phyloP scores from a whole-genome alignment of 2,797 vertebrate genomes.

The Ibycter americanus region DNA sequence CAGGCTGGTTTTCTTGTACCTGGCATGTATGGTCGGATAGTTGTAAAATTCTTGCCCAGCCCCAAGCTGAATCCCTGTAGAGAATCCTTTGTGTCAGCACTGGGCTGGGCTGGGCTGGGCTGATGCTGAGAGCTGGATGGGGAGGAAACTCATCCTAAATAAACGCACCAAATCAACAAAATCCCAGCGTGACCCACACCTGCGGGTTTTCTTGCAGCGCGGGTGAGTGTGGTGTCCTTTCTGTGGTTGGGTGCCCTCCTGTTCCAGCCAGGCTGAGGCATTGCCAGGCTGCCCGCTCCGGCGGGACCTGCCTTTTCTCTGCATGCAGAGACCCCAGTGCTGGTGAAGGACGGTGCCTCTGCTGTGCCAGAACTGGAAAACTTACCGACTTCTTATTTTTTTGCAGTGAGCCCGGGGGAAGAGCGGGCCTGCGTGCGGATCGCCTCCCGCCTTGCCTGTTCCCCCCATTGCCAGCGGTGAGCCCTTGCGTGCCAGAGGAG shows the following conservation, averaged over 20 bases:
- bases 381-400: background rate
- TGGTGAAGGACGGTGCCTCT: background rate
- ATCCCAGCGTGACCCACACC: background rate
- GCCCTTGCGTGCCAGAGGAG: background rate
- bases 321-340: background rate
- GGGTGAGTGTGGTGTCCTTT: accelerated
- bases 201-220: accelerated
- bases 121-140: background rate
- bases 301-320: background rate
- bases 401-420: background rate
- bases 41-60: background rate
- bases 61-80: background rate
- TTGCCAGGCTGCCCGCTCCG: background rate
- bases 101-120: too few relatives aligned
- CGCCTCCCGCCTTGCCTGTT: background rate
- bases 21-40: background rate
- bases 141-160: background rate
- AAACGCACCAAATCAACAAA: background rate
- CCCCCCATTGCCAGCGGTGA: accelerated
- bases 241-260: background rate
- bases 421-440: background rate
- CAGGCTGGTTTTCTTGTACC: background rate
- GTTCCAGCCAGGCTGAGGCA: background rate
- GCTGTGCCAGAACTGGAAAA: background rate
- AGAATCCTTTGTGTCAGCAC: background rate